Conservation (phyloP, 92 coral and sea anemone species). For the Metridium senile region DNA sequence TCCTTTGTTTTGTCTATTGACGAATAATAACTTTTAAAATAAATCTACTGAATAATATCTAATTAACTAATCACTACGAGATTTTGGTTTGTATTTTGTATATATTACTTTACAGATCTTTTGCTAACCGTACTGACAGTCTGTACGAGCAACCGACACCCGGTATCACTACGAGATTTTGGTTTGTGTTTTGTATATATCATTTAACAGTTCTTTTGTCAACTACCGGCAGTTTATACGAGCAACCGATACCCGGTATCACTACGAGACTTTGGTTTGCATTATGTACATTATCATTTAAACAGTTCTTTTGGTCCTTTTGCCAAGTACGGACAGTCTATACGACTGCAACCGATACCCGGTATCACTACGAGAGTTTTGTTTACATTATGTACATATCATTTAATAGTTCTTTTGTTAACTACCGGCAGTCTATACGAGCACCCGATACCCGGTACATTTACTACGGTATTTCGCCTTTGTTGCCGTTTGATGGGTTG, state of each 20-base stretch:
- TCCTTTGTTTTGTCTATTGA: too few relatives aligned
- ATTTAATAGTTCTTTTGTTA: slow-evolving; percentile 1
- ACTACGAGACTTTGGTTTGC: not conserved
- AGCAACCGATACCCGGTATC: not conserved
- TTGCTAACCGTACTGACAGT: too few relatives aligned
- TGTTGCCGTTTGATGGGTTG: slow-evolving; percentile 39
- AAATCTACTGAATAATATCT: too few relatives aligned
- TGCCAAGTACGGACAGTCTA: too few relatives aligned
- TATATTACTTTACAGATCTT: too few relatives aligned
- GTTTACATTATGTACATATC: not conserved
- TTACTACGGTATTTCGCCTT: slow-evolving; percentile 46
- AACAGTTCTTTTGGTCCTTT: not conserved
- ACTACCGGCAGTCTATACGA: slow-evolving; percentile 75
- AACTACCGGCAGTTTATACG: slow-evolving; percentile 48
- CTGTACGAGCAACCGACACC: not conserved
- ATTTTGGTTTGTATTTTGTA: too few relatives aligned
- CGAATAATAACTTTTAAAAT: too few relatives aligned
- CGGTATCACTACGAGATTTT: not conserved
- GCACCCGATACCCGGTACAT: slow-evolving; percentile 68
- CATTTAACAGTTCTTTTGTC: slow-evolving; percentile 3
- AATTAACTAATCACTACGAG: too few relatives aligned
- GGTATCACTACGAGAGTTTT: not conserved
- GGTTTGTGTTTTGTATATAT: not conserved
- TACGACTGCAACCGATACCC: not conserved
- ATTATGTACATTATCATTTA: not conserved